Percentiles rank a stretch among this genome's conserved stretches.
Evolutionary conservation across 2,888 invertebrate species (phyloP).

Genomic region (Trimorus sp.): DNA sequence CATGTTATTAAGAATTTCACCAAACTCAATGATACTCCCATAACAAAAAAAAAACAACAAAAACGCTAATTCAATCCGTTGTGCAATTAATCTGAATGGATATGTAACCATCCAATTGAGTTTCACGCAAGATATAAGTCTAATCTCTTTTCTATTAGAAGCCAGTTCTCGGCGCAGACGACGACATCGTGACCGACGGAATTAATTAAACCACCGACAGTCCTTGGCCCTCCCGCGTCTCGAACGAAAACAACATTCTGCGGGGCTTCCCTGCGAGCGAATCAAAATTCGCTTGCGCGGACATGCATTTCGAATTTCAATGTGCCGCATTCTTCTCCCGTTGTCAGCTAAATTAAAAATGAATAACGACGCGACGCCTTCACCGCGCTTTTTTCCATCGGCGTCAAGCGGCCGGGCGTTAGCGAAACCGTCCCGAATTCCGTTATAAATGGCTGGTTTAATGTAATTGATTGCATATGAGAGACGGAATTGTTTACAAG

Average conservation of each 20-base stretch:
- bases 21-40: no score
- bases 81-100: no score
- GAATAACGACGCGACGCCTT: constrained; percentile 36
- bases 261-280: neutral
- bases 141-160: constrained; percentile 54
- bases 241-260: constrained; percentile 22
- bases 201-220: constrained; percentile 48
- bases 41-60: no score
- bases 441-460: constrained; percentile 17
- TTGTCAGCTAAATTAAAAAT: constrained; percentile 46
- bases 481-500: neutral
- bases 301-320: constrained; percentile 29
- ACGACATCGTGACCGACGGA: constrained; percentile 35
- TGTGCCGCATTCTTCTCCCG: constrained; percentile 40
- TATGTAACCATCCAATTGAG: constrained; percentile 18
- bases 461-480: constrained; percentile 9
- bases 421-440: constrained; percentile 7
- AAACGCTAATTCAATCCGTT: no score
- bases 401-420: constrained; percentile 2
- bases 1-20: no score
- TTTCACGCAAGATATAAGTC: constrained; percentile 24
- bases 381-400: constrained; percentile 11
- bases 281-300: neutral
- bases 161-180: constrained; percentile 26
- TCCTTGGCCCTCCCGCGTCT: constrained; percentile 17